Evolutionary conservation across 2,113 vertebrate genomes (phyloP).

Genomic region (Otolemur garnettii): DNA sequence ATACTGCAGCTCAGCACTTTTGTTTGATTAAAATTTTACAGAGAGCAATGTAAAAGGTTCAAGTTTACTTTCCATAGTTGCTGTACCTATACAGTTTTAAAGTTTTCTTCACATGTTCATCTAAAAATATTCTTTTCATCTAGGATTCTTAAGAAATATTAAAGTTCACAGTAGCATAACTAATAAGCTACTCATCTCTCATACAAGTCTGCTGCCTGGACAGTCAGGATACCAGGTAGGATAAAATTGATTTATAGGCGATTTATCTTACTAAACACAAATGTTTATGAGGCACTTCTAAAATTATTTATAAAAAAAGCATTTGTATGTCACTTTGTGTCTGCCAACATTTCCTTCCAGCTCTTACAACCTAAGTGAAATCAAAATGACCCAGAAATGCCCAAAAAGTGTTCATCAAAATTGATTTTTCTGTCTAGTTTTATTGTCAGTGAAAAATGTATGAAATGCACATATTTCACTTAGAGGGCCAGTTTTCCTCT

Average conservation of each 20-base stretch:
- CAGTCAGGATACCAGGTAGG: background rate
- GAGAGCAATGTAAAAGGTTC: background rate
- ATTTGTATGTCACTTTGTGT: background rate
- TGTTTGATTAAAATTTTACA: background rate
- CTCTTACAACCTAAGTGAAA: background rate
- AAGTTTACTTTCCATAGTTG: background rate
- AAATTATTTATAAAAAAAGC: constrained; percentile 75
- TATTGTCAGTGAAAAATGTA: constrained; percentile 65
- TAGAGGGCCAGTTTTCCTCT: constrained; percentile 8
- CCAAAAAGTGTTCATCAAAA: constrained; percentile 73
- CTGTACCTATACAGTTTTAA: background rate
- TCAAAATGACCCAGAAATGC: constrained; percentile 62
- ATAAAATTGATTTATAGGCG: constrained; percentile 3
- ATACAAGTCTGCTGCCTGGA: background rate
- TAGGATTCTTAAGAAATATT: background rate
- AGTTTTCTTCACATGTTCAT: background rate
- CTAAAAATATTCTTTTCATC: constrained; percentile 49
- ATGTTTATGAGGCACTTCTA: constrained; percentile 59
- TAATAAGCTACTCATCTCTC: constrained; percentile 50
- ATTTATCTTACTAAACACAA: constrained; percentile 63
- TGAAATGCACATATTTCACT: constrained; percentile 43
- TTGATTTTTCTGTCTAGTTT: constrained; percentile 71
- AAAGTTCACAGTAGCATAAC: background rate
- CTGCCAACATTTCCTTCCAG: constrained; percentile 60
- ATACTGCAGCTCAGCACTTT: background rate